These are phyloP conservation scores for Macrosoma leucophasiata DNA, from an alignment of 2,888 invertebrate species.

Conservation along the genomic window DNA sequence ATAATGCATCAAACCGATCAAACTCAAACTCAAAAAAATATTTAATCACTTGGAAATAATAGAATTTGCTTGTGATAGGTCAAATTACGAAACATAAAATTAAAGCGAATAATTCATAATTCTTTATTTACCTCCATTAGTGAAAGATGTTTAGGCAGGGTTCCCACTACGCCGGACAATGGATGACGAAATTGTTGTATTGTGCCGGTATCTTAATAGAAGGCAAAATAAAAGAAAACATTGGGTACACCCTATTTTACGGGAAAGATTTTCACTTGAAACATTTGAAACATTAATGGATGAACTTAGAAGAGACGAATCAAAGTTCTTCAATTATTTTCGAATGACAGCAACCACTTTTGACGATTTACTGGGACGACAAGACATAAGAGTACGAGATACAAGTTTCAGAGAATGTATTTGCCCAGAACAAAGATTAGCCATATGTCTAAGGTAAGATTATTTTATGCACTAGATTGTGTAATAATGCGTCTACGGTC, in stretches of 20 bases:
- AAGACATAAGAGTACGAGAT: slow-evolving; percentile 21
- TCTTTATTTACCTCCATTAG: too few species aligned
- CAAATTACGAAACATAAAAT: too few species aligned
- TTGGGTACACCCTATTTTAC: slow-evolving; percentile 23
- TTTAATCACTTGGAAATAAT: too few species aligned
- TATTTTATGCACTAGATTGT: slow-evolving; percentile 23
- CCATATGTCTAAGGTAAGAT: slow-evolving; percentile 27
- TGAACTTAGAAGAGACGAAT: slow-evolving; percentile 27
- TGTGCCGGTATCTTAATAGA: too few species aligned
- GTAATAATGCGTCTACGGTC: too few species aligned
- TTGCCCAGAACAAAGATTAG: slow-evolving; percentile 27
- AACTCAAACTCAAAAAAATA: too few species aligned
- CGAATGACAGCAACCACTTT: slow-evolving; percentile 26
- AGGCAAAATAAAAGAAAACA: slow-evolving; percentile 17
- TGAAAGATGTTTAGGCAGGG: too few species aligned
- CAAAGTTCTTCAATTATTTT: slow-evolving; percentile 26
- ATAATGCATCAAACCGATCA: too few species aligned
- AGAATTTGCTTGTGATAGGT: too few species aligned
- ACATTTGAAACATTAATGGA: slow-evolving; percentile 29
- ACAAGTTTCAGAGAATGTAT: slow-evolving; percentile 29
- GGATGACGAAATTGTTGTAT: too few species aligned
- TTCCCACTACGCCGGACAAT: too few species aligned
- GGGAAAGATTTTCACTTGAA: slow-evolving; percentile 28
- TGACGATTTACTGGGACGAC: slow-evolving; percentile 26
- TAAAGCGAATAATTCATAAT: too few species aligned